These are phyloP conservation scores for Cataglyphis livida DNA, from an alignment of 2,888 invertebrate genomes.

Conservation along the genomic window DNA sequence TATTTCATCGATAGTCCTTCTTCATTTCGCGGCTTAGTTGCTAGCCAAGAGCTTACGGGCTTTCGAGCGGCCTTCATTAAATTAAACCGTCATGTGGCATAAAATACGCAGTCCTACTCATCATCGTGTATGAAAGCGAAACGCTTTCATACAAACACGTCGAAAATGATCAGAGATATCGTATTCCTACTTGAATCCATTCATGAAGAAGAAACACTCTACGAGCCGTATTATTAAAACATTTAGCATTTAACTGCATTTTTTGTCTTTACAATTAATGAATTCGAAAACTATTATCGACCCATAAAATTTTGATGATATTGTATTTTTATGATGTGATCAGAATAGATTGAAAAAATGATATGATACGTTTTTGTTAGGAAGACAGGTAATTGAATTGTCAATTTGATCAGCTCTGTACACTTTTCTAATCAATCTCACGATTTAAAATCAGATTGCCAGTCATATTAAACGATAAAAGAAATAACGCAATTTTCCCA, in stretches of 20 bases:
- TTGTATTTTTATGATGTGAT: neutral
- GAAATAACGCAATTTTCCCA: conserved; percentile 22
- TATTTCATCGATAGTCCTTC: neutral
- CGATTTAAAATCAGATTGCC: neutral
- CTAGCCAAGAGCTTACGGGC: conserved; percentile 53
- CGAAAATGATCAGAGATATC: conserved; percentile 6
- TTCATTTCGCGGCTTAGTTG: conserved; percentile 20
- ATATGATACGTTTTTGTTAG: neutral
- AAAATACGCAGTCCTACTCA: conserved; percentile 33
- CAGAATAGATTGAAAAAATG: neutral
- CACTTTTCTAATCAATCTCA: neutral
- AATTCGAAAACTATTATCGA: neutral
- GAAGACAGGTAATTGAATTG: conserved; percentile 15
- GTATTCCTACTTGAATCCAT: conserved; percentile 7
- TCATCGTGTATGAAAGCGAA: conserved; percentile 19
- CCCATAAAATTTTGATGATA: neutral
- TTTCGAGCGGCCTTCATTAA: conserved; percentile 53
- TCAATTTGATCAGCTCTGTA: neutral
- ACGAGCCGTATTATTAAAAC: neutral
- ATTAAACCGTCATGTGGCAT: conserved; percentile 54
- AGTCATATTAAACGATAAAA: neutral
- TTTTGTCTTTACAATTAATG: neutral
- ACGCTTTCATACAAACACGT: neutral
- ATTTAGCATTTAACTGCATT: neutral
- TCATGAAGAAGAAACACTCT: conserved; percentile 9